phyloP scores from a whole-genome alignment of 1,140 invertebrate genomes.

The Bicyclus anynana region DNA sequence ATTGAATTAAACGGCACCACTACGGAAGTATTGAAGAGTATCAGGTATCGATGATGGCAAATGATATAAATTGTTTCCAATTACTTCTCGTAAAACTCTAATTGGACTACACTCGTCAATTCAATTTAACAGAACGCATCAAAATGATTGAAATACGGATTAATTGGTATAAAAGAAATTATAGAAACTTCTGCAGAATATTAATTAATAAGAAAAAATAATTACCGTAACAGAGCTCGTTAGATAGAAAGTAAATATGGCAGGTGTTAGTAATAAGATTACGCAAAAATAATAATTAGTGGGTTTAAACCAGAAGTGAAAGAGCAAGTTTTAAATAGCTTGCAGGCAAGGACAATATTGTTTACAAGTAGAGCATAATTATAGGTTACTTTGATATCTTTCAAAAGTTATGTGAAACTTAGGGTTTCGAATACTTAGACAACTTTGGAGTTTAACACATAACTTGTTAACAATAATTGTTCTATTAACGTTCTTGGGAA shows the following conservation, averaged over 20 bases:
- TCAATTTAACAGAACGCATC: no score
- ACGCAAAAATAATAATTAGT: neutral
- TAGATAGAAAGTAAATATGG: neutral
- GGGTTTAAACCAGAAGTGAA: neutral
- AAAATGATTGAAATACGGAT: neutral
- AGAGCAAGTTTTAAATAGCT: neutral
- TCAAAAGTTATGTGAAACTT: constrained; percentile 20
- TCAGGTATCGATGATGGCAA: neutral
- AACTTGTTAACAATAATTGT: constrained; percentile 20
- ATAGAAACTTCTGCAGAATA: no score
- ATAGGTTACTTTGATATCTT: constrained; percentile 11
- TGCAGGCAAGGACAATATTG: constrained; percentile 4
- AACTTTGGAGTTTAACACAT: constrained; percentile 15
- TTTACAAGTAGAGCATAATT: constrained; percentile 6
- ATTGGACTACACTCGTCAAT: neutral
- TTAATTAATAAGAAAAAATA: no score
- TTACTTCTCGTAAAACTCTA: neutral
- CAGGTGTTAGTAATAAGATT: neutral
- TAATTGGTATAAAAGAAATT: no score
- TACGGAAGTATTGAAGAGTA: neutral
- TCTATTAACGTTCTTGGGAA: constrained; percentile 18
- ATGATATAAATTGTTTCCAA: neutral
- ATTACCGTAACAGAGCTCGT: no score
- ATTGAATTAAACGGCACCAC: neutral
- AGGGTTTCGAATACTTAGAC: constrained; percentile 9